A percentile compares a stretch with the other conserved stretches of the same genome.
phyloP scores from a whole-genome alignment of 2,113 vertebrate genomes.

The Hemichromis elongatus region DNA sequence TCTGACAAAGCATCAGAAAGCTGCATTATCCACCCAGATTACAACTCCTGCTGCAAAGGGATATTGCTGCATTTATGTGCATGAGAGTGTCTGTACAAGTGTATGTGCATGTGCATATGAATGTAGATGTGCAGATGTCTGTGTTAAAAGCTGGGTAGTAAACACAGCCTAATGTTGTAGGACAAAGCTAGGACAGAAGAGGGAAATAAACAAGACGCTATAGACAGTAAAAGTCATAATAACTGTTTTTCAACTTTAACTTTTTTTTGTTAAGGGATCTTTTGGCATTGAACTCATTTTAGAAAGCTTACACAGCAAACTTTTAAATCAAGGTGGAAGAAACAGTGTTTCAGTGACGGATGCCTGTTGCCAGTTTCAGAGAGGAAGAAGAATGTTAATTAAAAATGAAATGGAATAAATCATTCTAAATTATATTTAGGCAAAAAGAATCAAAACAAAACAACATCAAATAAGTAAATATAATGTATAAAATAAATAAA shows the following conservation, averaged over 20 bases:
- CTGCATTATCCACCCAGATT: constrained; percentile 44
- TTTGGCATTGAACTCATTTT: neutral
- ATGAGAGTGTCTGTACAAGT: neutral
- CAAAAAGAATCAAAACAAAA: neutral
- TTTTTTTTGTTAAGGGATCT: neutral
- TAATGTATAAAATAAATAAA: neutral
- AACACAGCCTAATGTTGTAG: constrained; percentile 1
- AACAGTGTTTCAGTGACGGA: neutral
- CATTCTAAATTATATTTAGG: neutral
- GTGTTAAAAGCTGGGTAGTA: neutral
- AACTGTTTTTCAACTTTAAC: neutral
- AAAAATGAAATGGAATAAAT: neutral
- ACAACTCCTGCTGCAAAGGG: constrained; percentile 29
- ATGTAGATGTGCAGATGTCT: neutral
- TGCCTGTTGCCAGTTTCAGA: neutral
- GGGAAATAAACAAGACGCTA: neutral
- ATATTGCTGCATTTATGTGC: neutral
- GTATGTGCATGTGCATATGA: neutral
- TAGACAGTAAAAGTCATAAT: neutral
- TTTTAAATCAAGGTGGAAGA: neutral
- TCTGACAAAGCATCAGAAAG: constrained; percentile 31
- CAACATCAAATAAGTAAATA: neutral
- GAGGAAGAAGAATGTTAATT: neutral
- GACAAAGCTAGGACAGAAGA: neutral
- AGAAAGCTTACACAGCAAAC: neutral